phyloP scores from a whole-genome alignment of 2,797 vertebrate species.

The Characodon lateralis region DNA sequence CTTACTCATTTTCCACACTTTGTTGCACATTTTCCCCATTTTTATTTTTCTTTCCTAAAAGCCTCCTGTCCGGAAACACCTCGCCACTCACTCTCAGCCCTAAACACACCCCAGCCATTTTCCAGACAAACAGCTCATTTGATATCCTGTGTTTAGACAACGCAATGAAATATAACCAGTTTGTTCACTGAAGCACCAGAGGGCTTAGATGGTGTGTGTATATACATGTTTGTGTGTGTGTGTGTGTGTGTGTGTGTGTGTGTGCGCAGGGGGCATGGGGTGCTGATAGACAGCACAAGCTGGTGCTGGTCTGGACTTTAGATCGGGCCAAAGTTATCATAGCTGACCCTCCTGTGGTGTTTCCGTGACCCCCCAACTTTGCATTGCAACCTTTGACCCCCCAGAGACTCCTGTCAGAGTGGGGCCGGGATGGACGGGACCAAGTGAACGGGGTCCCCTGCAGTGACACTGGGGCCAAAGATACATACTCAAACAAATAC shows the following conservation, averaged over 20 bases:
- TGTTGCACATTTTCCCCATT: conserved; percentile 59
- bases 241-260: conserved; percentile 17
- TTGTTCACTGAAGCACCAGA: conserved; percentile 46
- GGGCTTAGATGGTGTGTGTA: conserved; percentile 23
- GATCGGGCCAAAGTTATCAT: conserved; percentile 79
- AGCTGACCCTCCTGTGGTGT: conserved; percentile 70
- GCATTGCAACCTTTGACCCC: conserved; percentile 65
- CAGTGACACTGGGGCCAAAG: conserved; percentile 32
- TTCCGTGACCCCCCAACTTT: conserved; percentile 64
- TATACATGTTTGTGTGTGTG: conserved; percentile 15
- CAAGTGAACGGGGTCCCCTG: conserved; percentile 55
- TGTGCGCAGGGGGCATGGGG: conserved; percentile 7
- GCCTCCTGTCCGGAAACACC: conserved; percentile 65
- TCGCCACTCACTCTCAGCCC: conserved; percentile 48
- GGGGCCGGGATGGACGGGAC: conserved; percentile 49
- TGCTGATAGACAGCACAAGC: conserved; percentile 70
- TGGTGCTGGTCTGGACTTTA: conserved; percentile 75
- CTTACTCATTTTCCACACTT: conserved; percentile 40
- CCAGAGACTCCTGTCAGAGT: conserved; percentile 61
- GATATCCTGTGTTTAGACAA: conserved; percentile 76
- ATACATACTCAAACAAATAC: conserved; percentile 42
- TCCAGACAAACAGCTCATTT: conserved; percentile 75
- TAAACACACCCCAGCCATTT: conserved; percentile 62
- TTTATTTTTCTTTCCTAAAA: conserved; percentile 61
- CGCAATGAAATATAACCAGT: conserved; percentile 72